These are phyloP conservation scores for Cryptocheilus praepositus DNA, from an alignment of 2,888 invertebrate genomes.

Conservation along the genomic window DNA sequence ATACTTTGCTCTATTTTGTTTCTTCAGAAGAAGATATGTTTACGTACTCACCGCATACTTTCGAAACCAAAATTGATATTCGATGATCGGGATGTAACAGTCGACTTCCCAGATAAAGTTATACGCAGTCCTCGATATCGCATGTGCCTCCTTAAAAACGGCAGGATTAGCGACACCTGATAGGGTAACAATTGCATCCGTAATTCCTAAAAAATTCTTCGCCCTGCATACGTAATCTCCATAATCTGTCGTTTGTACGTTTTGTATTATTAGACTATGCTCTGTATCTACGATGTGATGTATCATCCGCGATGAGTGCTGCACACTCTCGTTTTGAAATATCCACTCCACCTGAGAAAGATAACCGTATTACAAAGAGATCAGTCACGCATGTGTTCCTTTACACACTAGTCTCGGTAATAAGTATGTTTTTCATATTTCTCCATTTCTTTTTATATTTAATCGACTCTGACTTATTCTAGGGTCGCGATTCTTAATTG, in stretches of 20 bases:
- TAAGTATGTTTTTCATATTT: no score
- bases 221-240: slow-evolving; percentile 88
- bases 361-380: no score
- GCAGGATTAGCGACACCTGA: slow-evolving; percentile 85
- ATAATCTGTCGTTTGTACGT: slow-evolving; percentile 82
- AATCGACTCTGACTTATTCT: no score
- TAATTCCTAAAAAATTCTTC: slow-evolving; percentile 84
- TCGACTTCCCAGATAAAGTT: slow-evolving; percentile 90
- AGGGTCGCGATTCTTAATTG: no score
- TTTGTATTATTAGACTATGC: slow-evolving; percentile 82
- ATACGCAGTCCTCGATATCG: slow-evolving; percentile 77
- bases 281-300: slow-evolving; percentile 77
- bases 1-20: no score
- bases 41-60: slow-evolving; percentile 63
- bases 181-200: slow-evolving; percentile 83
- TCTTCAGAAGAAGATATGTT: neutral
- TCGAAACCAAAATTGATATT: slow-evolving; percentile 78
- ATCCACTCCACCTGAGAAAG: slow-evolving; percentile 71
- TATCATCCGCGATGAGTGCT: slow-evolving; percentile 65
- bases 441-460: no score
- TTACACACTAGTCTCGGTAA: no score
- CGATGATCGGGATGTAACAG: slow-evolving; percentile 86
- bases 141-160: slow-evolving; percentile 79
- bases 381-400: neutral
- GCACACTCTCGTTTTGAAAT: slow-evolving; percentile 60